phyloP scores from a whole-genome alignment of 1,140 invertebrate species.

The Leptinotarsa lineolata region DNA sequence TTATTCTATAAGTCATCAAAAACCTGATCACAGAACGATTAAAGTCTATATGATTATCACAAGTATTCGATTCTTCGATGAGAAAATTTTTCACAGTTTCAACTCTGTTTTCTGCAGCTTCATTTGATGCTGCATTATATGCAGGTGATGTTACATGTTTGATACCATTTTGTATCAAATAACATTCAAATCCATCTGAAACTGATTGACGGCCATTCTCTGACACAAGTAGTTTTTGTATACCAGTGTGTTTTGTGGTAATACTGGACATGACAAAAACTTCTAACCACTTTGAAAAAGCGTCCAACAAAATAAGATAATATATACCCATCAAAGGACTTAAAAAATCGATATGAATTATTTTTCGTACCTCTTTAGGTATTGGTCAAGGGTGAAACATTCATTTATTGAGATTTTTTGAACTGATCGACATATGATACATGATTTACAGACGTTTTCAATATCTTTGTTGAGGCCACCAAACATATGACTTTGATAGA shows the following conservation, averaged over 20 bases:
- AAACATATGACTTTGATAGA: conserved; percentile 23
- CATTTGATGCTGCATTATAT: conserved; percentile 51
- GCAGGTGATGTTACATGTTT: conserved; percentile 45
- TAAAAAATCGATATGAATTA: conserved; percentile 60
- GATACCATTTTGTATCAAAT: conserved; percentile 51
- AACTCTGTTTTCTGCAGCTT: conserved; percentile 49
- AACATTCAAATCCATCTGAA: conserved; percentile 52
- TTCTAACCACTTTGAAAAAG: conserved; percentile 57
- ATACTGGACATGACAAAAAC: conserved; percentile 36
- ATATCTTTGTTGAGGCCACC: conserved; percentile 55
- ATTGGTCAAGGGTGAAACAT: conserved; percentile 16
- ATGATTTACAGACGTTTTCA: conserved; percentile 38
- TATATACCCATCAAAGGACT: conserved; percentile 53
- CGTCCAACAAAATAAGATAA: conserved; percentile 57
- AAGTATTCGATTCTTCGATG: conserved; percentile 19
- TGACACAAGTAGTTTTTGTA: conserved; percentile 52
- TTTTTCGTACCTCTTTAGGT: conserved; percentile 51
- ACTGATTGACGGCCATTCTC: conserved; percentile 55
- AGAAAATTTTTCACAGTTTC: conserved; percentile 43
- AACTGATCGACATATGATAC: conserved; percentile 13
- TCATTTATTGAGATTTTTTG: conserved; percentile 3
- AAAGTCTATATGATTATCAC: conserved; percentile 16
- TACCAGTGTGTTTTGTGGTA: conserved; percentile 35
- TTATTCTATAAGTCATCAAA: conserved; percentile 31
- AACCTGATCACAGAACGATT: conserved; percentile 32